Conservation (phyloP, 2,888 invertebrate species). For the Chrysotoxum bicinctum region DNA sequence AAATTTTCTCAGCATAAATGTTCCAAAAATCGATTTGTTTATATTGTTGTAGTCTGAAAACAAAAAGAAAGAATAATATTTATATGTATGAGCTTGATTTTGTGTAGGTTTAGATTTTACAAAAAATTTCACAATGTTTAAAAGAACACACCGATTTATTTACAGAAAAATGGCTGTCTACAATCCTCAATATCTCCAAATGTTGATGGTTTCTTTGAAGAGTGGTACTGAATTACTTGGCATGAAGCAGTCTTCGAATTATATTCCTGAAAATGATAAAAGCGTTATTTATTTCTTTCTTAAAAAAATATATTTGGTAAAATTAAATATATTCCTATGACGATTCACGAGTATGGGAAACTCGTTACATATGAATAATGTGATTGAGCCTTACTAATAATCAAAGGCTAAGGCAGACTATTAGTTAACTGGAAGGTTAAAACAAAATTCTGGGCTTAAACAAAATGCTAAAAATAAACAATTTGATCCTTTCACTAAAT, state of each 20-base stretch:
- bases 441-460: too few species aligned
- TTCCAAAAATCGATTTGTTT: conserved; percentile 30
- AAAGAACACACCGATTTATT: conserved; percentile 76
- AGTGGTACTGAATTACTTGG: conserved; percentile 80
- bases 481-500: too few species aligned
- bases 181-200: conserved; percentile 78
- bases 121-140: neutral
- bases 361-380: too few species aligned
- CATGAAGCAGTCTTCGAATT: conserved; percentile 82
- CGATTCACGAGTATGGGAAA: neutral
- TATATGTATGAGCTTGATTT: neutral
- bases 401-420: too few species aligned
- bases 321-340: neutral
- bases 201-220: conserved; percentile 74
- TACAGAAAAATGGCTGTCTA: conserved; percentile 79
- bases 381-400: too few species aligned
- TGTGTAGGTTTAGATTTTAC: neutral
- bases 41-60: conserved; percentile 38
- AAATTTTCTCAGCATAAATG: conserved; percentile 41
- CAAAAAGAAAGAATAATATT: neutral
- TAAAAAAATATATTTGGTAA: neutral
- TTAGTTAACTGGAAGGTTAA: too few species aligned
- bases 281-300: neutral
- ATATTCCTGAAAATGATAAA: conserved; percentile 77
- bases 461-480: too few species aligned